Conservation (phyloP, 2,888 invertebrate species). For the Hermaeophaga mercurialis region DNA sequence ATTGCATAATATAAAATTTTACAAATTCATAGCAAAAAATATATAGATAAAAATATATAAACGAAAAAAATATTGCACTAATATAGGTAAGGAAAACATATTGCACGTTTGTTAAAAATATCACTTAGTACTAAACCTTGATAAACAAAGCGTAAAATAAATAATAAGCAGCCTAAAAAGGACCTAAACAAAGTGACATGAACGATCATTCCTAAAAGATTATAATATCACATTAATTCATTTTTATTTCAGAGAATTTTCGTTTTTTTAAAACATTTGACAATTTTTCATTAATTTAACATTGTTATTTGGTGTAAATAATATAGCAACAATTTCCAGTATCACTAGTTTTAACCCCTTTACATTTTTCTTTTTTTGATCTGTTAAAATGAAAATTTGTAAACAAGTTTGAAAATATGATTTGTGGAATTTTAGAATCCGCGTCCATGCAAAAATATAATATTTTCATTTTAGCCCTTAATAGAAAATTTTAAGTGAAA, state of each 20-base stretch:
- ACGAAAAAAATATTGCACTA: conserved; percentile 10
- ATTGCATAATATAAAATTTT: neutral
- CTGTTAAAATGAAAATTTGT: too few relatives aligned
- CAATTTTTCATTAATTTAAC: too few relatives aligned
- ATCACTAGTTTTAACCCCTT: too few relatives aligned
- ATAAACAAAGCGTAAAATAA: conserved; percentile 5
- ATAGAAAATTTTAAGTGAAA: neutral
- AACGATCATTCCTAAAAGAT: conserved; percentile 7
- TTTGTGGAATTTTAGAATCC: too few relatives aligned
- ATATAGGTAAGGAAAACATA: conserved; percentile 15
- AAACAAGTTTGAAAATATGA: too few relatives aligned
- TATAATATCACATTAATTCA: too few relatives aligned
- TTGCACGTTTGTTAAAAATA: conserved; percentile 20
- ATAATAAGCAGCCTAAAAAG: conserved; percentile 3
- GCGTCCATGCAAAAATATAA: neutral
- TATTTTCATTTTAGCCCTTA: conserved; percentile 1
- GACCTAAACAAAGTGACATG: conserved; percentile 11
- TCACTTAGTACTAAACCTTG: conserved; percentile 13
- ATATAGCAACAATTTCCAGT: too few relatives aligned
- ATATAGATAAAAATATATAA: conserved; percentile 6
- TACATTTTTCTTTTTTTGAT: too few relatives aligned
- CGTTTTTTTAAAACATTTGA: too few relatives aligned
- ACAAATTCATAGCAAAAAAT: conserved; percentile 3
- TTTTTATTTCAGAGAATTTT: too few relatives aligned
- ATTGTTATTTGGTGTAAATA: too few relatives aligned